Conservation (phyloP, 2,888 invertebrate genomes). For the Agrotis clavis region DNA sequence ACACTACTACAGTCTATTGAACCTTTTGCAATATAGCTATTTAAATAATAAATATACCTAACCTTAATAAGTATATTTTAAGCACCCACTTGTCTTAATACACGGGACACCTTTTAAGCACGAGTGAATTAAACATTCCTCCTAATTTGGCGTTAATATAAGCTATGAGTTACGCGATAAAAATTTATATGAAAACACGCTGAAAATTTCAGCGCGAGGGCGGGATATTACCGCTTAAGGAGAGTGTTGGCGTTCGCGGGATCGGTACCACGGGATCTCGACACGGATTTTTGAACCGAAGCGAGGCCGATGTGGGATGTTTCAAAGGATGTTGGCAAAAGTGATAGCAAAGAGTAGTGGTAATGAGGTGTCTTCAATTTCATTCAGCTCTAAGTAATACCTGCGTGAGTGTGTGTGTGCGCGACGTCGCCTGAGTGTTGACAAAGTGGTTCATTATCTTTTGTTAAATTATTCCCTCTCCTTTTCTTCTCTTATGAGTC, state of each 20-base stretch:
- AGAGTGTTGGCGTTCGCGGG: conserved; percentile 58
- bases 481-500: conserved; percentile 43
- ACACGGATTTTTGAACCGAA: conserved; percentile 49
- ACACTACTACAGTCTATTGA: background rate
- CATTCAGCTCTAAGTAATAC: conserved; percentile 68
- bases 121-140: conserved; percentile 50
- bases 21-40: conserved; percentile 7
- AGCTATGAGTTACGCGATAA: conserved; percentile 64
- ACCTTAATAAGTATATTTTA: conserved; percentile 15
- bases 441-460: conserved; percentile 77
- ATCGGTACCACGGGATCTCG: conserved; percentile 61
- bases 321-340: conserved; percentile 26
- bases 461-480: conserved; percentile 65
- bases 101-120: conserved; percentile 32
- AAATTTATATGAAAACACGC: conserved; percentile 70
- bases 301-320: conserved; percentile 30
- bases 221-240: conserved; percentile 66
- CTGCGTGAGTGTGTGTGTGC: conserved; percentile 60
- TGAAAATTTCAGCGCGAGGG: conserved; percentile 66
- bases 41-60: conserved; percentile 41
- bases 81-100: conserved; percentile 31
- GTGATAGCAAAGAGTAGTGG: conserved; percentile 58
- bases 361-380: conserved; percentile 67
- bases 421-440: conserved; percentile 70
- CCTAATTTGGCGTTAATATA: conserved; percentile 58